phyloP scores from a whole-genome alignment of 2,113 vertebrate species.

The Micronycteris hirsuta region DNA sequence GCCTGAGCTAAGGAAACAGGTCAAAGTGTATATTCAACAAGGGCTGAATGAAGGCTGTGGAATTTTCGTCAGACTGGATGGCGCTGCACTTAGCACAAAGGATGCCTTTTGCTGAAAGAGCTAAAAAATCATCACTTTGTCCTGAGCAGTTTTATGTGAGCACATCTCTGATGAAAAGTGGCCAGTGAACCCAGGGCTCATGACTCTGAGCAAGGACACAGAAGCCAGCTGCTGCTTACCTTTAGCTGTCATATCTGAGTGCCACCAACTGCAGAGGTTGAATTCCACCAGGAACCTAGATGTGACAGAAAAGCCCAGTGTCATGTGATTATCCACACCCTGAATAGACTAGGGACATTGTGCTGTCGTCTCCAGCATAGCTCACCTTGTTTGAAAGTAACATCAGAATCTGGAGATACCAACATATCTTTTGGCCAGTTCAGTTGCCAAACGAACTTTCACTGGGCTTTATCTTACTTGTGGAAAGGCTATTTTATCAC shows the following conservation, averaged over 20 bases:
- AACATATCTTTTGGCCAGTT: background rate
- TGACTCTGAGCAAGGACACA: background rate
- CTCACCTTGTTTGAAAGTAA: constrained; percentile 39
- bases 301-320: constrained; percentile 56
- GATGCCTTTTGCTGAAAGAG: background rate
- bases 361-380: background rate
- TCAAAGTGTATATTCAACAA: background rate
- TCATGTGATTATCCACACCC: constrained; percentile 44
- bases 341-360: background rate
- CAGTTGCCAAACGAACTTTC: background rate
- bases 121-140: background rate
- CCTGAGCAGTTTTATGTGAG: background rate
- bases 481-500: constrained; percentile 5
- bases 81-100: background rate
- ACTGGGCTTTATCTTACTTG: background rate
- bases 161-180: background rate
- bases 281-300: constrained; percentile 97
- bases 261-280: constrained; percentile 98
- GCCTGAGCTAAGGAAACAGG: background rate
- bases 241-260: constrained; percentile 91
- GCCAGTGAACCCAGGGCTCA: background rate
- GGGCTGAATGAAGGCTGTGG: background rate
- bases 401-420: background rate
- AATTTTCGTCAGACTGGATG: background rate
- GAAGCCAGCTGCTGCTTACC: constrained; percentile 80